Evolutionary conservation across 2,797 vertebrate species (phyloP), one percentile per base, ranked within the genome.

Genomic region (Euphonia xanthogaster): DNA sequence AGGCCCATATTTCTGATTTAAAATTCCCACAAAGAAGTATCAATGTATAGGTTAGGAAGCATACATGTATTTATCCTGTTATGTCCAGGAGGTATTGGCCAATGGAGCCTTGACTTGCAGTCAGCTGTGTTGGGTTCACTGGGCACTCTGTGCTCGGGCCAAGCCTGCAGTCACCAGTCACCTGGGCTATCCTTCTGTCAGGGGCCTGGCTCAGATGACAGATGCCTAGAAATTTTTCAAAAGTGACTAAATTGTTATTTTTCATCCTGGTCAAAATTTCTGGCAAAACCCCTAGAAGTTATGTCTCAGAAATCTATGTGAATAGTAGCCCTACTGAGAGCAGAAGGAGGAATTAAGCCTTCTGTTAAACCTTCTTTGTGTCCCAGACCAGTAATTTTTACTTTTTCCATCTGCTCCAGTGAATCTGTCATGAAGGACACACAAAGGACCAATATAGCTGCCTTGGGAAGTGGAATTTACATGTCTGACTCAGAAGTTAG

Each of bases 41-140:
- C 39, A 79, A 25, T 75, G 68, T 45, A 42, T 24, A 65, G 57
- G 27, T 72, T 88, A 84, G 33, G 44, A 67, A 82, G 67, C 37
- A 87, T 5, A 33, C 5, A 23, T 1, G 6, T 31, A 25, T 67
- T 50, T 37, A 45, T 30, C 30, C 17, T 33, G 40, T 9, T 53
- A 37, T 4, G 48, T 22, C 37, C 53, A 65, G 11, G 48, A 61
- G 20, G 20, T 37, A 16, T 16, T 5, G 12, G 42, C 2, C 19
- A 2, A 39, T 14, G 30, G 11, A 91, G 33, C 42, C 30, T 19
- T 25, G 37, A 68, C 44, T 45, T 57, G 30, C 8, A 22, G 48
- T n/a, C n/a, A 48, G 58, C 18, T 0, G 0, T 8, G 27, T 5
- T 48, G 67, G 40, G n/a, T 50, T 66, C 55, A 66, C 13, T 1